Evolutionary conservation across 2,888 invertebrate genomes (phyloP).

Genomic region (Plemyria rubiginata): DNA sequence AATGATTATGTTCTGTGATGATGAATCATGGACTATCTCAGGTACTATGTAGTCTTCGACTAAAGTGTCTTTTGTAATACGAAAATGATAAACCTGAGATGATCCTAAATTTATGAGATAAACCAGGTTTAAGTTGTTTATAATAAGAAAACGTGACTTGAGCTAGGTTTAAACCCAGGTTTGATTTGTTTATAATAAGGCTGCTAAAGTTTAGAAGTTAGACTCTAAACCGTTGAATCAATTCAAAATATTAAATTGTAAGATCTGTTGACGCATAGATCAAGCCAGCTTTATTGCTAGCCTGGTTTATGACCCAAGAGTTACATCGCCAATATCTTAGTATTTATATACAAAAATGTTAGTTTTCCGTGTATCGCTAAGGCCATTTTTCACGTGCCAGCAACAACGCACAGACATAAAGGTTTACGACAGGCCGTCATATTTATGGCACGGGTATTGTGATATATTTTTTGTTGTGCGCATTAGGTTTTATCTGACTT

Average conservation of each 20-base stretch:
- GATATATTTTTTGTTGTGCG: slow-evolving; percentile 85
- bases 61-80: no score
- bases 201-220: no score
- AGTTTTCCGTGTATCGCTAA: slow-evolving; percentile 66
- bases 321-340: slow-evolving; percentile 54
- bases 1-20: no score
- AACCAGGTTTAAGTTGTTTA: no score
- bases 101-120: no score
- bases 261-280: slow-evolving; percentile 35
- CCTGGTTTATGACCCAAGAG: slow-evolving; percentile 55
- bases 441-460: slow-evolving; percentile 83
- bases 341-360: slow-evolving; percentile 53
- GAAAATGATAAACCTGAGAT: no score
- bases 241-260: slow-evolving; percentile 12
- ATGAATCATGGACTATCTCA: no score
- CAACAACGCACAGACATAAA: slow-evolving; percentile 81
- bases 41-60: no score
- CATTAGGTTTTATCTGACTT: slow-evolving; percentile 85
- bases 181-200: no score
- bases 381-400: slow-evolving; percentile 82
- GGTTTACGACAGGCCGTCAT: slow-evolving; percentile 84
- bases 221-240: neutral
- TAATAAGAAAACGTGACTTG: no score
- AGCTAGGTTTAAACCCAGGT: no score
- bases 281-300: slow-evolving; percentile 35